Conservation (phyloP, 1,140 invertebrate species). For the Calliphora vicina region DNA sequence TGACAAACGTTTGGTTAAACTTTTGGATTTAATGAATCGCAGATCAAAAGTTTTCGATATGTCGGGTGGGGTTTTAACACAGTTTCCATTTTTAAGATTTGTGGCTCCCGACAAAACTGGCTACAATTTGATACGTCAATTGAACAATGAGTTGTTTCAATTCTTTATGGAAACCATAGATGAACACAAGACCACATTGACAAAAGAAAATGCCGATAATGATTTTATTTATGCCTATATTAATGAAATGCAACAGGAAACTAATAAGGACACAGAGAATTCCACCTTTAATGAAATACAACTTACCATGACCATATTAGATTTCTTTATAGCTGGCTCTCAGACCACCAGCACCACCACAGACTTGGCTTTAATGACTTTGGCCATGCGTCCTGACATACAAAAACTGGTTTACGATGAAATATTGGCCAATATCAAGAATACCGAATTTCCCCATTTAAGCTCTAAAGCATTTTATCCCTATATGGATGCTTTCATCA, state of each 20-base stretch:
- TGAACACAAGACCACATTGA: slow-evolving; percentile 68
- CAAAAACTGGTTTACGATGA: slow-evolving; percentile 74
- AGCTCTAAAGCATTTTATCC: slow-evolving; percentile 66
- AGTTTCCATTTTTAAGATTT: slow-evolving; percentile 75
- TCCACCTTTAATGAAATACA: slow-evolving; percentile 74
- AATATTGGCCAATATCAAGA: slow-evolving; percentile 64
- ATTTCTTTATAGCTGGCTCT: slow-evolving; percentile 76
- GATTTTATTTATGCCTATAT: slow-evolving; percentile 80
- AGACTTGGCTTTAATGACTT: slow-evolving; percentile 75
- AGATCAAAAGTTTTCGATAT: slow-evolving; percentile 74
- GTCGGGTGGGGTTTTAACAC: slow-evolving; percentile 72
- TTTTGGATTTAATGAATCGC: slow-evolving; percentile 71
- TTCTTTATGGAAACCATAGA: slow-evolving; percentile 71
- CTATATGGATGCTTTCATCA: slow-evolving; percentile 72
- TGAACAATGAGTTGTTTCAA: slow-evolving; percentile 70
- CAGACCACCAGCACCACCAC: slow-evolving; percentile 77
- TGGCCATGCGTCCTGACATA: slow-evolving; percentile 71
- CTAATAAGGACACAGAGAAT: slow-evolving; percentile 46
- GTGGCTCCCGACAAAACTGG: slow-evolving; percentile 73
- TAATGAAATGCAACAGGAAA: slow-evolving; percentile 70
- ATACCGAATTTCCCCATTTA: slow-evolving; percentile 50
- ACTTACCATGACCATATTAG: slow-evolving; percentile 73
- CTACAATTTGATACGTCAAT: slow-evolving; percentile 71
- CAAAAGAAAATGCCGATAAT: slow-evolving; percentile 66
- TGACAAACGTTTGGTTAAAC: slow-evolving; percentile 67